Percentiles rank a stretch among this genome's conserved stretches.
Evolutionary conservation across 2,113 vertebrate species (phyloP).

Genomic region (Campylomormyrus tamandua): DNA sequence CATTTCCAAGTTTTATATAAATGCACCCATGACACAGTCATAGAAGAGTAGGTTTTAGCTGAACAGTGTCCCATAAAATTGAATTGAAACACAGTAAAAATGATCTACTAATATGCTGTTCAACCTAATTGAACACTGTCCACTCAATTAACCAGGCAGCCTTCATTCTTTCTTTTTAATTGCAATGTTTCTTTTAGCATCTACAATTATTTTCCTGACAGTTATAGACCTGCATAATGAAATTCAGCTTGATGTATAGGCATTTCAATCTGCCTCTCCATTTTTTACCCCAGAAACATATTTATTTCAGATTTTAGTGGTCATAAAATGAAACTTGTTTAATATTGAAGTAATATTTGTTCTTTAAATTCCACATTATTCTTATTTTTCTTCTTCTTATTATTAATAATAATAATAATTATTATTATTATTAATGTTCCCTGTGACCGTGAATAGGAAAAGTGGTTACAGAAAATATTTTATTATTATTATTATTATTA

Average conservation of each 20-base stretch:
- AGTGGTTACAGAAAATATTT: neutral
- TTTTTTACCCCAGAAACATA: neutral
- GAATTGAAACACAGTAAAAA: conserved; percentile 54
- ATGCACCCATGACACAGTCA: conserved; percentile 31
- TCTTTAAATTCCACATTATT: neutral
- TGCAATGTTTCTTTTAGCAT: conserved; percentile 40
- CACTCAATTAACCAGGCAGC: conserved; percentile 57
- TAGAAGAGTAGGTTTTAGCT: conserved; percentile 54
- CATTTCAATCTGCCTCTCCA: neutral
- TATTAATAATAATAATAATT: neutral
- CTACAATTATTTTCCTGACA: conserved; percentile 50
- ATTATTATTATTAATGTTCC: neutral
- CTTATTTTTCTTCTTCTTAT: neutral
- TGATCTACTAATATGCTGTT: conserved; percentile 64
- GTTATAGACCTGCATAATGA: conserved; percentile 20
- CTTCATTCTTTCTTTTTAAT: conserved; percentile 49
- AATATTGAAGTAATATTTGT: neutral
- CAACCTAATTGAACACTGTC: conserved; percentile 62
- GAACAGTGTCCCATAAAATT: conserved; percentile 51
- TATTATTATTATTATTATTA: neutral
- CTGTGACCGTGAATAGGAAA: neutral
- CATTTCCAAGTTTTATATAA: neutral
- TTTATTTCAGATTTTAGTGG: neutral
- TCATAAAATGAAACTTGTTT: neutral
- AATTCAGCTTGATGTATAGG: neutral